Evolutionary conservation across 1,140 invertebrate species (phyloP).

Genomic region (Brachionus rubens): DNA sequence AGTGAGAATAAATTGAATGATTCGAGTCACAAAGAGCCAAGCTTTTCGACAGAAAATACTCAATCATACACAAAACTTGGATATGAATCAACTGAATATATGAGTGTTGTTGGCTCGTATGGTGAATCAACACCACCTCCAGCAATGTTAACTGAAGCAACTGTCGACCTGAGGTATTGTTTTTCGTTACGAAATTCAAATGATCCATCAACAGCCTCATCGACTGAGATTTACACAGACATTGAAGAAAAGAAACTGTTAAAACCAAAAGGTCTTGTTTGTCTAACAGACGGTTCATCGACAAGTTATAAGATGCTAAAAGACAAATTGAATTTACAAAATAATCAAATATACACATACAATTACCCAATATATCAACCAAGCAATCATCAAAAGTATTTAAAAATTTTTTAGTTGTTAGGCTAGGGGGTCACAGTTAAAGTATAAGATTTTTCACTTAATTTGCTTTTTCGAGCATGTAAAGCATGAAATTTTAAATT

Average conservation of each 20-base stretch:
- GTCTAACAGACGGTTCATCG: slow-evolving; percentile 39
- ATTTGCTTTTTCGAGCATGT: neutral
- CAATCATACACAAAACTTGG: slow-evolving; percentile 19
- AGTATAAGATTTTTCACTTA: neutral
- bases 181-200: slow-evolving; percentile 18
- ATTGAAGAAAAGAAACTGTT: slow-evolving; percentile 7
- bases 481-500: too few relatives aligned
- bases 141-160: neutral
- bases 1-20: neutral
- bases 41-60: neutral
- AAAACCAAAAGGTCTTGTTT: slow-evolving; percentile 31
- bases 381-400: neutral
- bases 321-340: neutral
- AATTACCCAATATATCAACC: neutral
- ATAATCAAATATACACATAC: neutral
- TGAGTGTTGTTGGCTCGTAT: slow-evolving; percentile 14
- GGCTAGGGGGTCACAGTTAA: neutral
- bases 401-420: neutral
- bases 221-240: slow-evolving; percentile 20
- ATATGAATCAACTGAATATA: slow-evolving; percentile 25
- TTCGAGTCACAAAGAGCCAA: slow-evolving; percentile 12
- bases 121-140: neutral
- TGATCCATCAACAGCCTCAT: neutral
- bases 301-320: slow-evolving; percentile 27
- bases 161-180: slow-evolving; percentile 17